These are phyloP conservation scores for Micronycteris hirsuta DNA, from an alignment of 2,113 vertebrate genomes.

Conservation along the genomic window DNA sequence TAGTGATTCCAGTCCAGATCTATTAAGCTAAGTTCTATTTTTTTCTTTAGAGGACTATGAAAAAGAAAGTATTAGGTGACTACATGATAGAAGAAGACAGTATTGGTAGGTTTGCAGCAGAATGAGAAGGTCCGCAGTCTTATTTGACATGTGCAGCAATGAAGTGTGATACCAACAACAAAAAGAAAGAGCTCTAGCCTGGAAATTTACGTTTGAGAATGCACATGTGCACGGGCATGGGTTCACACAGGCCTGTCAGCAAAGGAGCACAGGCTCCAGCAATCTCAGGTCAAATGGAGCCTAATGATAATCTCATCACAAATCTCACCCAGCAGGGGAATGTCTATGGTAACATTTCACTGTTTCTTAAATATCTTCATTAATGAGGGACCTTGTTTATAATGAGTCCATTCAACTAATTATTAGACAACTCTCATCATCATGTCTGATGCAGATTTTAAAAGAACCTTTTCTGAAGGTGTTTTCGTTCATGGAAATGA, in stretches of 20 bases:
- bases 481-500: not conserved
- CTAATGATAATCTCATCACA: not conserved
- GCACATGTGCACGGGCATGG: fast-evolving
- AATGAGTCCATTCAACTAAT: not conserved
- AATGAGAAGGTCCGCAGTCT: not conserved
- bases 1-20: not conserved
- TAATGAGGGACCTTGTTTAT: not conserved
- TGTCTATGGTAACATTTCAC: not conserved
- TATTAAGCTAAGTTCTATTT: not conserved
- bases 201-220: not conserved
- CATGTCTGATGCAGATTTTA: not conserved
- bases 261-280: not conserved
- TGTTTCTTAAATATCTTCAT: not conserved
- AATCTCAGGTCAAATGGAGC: not conserved
- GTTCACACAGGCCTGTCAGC: not conserved
- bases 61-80: not conserved
- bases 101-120: not conserved
- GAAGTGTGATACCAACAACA: not conserved
- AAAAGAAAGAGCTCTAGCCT: not conserved
- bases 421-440: not conserved
- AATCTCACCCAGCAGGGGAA: not conserved
- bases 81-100: not conserved
- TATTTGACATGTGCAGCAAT: not conserved
- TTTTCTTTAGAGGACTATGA: not conserved
- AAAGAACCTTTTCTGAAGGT: not conserved